phyloP scores from a whole-genome alignment of 2,888 invertebrate species.

The Macrophya annulata region DNA sequence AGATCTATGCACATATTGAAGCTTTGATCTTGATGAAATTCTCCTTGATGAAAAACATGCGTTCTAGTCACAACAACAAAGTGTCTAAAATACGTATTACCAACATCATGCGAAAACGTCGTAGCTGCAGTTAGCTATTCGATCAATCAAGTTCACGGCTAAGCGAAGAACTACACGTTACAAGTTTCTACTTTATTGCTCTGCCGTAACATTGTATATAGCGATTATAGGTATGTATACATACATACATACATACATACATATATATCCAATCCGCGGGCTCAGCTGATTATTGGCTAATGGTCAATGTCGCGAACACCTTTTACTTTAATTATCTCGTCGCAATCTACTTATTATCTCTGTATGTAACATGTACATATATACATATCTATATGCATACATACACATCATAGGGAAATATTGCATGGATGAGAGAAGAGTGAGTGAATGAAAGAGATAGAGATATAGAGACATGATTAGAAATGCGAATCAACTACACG shows the following conservation, averaged over 20 bases:
- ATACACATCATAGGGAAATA: background rate
- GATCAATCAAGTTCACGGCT: constrained; percentile 48
- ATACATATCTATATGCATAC: background rate
- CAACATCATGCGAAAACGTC: background rate
- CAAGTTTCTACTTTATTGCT: background rate
- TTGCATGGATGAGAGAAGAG: background rate
- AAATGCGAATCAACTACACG: background rate
- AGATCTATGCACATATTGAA: background rate
- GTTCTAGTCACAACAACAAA: background rate
- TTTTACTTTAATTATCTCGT: background rate
- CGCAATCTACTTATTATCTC: background rate
- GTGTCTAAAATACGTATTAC: background rate
- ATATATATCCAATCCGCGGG: background rate
- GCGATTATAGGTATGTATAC: background rate
- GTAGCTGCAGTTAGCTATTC: background rate
- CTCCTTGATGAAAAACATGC: no score
- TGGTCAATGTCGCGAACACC: constrained; percentile 12
- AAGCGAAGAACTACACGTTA: background rate
- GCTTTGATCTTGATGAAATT: no score
- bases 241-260: no score
- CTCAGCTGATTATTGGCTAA: constrained; percentile 13
- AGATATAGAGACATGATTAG: background rate
- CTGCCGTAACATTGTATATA: background rate
- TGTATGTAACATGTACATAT: background rate
- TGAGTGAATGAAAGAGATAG: no score